Base-by-base conservation (phyloP, 2,797 vertebrate genomes). In the Hyperoplus immaculatus region DNA sequence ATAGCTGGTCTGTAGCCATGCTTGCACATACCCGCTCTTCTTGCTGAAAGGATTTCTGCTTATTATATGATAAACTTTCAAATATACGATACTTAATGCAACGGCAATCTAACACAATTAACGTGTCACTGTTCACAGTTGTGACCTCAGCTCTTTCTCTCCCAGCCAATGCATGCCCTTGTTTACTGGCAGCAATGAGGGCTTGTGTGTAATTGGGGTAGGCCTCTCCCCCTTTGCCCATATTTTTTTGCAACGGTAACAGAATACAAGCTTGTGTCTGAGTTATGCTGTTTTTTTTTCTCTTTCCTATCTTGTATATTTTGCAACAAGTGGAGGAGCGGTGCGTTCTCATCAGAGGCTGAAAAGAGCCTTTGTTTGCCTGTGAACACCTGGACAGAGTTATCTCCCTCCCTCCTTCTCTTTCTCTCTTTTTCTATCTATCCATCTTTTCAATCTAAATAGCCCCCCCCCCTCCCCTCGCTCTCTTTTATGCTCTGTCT, bases 311-410 rank as follows among this genome's bases (percentile, higher is more conserved):
- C 75, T 64, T 79, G 82, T 92, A 86, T 94, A 88, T 92, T 93
- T 94, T 95, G 93, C 94, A 95, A 94, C 94, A 91, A 96, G 94
- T 83, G 80, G 94, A 87, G 95, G 90, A 93, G 94, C 94, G 89
- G 92, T 94, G 91, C 91, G 90, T 96, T 96, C 95, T 95, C 95
- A 89, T 95, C 94, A 89, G 80, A 80, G 75, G 42, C 94, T 97
- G 95, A 98, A 98, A 97, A 97, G 96, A 87, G 89, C 83, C 97
- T 97, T 98, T 99, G 97, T 98, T 94, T 92, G 78, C 78, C 79
- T 84, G 75, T 71, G 95, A 95, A 96, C 97, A 98, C 97, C 97
- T 98, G 97, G 96, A 95, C 94, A 86, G 94, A 81, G 93, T 94
- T 96, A 95, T 94, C 93, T 87, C 77, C 77, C 66, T 85, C 87